Base-by-base conservation (phyloP, 2,888 invertebrate species). In the Volucella inanis region DNA sequence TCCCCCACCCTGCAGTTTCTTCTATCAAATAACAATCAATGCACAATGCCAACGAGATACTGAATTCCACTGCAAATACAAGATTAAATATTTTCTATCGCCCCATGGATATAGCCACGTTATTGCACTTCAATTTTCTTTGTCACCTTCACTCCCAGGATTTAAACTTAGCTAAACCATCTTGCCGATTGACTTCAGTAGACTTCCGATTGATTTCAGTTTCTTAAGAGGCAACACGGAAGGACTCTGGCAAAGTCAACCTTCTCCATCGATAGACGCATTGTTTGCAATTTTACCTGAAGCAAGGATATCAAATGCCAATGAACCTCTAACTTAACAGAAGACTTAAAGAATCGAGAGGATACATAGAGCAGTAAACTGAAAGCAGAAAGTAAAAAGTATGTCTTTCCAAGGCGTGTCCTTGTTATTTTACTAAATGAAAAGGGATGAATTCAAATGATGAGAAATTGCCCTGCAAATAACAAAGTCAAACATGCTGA, bases 151-250 rank as follows among this genome's bases (percentile, higher is more conserved):
- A 8, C 10, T 18, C 15, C 12, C 2, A 3, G 31, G 45, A 38
- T 9, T 4, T 31, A 31, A 3, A 31, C 6, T 47, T 8, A 47
- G n/a, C 41, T 59, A 39, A 59, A 47, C 74, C 47, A 39, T 39
- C 14, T 22, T 47, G 18, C 45, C 39, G 65, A 65, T 59, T 59
- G 71, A 64, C 70, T 70, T 70, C 54, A 62, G 67, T 49, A 39
- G 18, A n/a, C 61, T 72, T 72, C 12, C 47, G 54, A 70, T 62
- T 57, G 74, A 64, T 75, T 50, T 45, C 43, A 43, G 18, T 49
- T 68, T 68, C 47, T 18, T 52, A 54, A 54, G 39, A 65, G 47
- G 49, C 62, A 67, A 62, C 62, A 64, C 31, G 6, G 15, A 38
- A 67, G 52, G 38, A 45, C 45, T 41, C 10, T 9, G 54, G 61